Percentiles rank a stretch among this genome's conserved stretches.
phyloP scores from a whole-genome alignment of 2,797 vertebrate genomes.

The Poeciliopsis turneri region DNA sequence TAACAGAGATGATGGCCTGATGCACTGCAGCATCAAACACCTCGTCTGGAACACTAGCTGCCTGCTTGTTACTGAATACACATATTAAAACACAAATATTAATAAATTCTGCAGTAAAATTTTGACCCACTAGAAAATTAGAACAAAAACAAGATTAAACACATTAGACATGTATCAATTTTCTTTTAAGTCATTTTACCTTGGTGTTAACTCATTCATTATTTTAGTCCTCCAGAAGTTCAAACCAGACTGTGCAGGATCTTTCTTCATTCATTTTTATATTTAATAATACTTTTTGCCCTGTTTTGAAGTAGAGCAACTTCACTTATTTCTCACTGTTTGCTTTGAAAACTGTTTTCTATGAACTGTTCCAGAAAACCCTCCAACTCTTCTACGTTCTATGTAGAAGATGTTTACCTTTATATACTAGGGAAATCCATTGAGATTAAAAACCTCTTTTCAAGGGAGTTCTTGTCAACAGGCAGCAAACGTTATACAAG shows the following conservation, averaged over 20 bases:
- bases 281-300: not conserved
- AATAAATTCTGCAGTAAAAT: not conserved
- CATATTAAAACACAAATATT: not conserved
- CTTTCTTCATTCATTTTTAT: not conserved
- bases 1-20: conserved; percentile 75
- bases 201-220: not conserved
- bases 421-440: too few relatives aligned
- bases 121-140: not conserved
- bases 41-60: conserved; percentile 83
- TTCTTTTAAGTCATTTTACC: not conserved
- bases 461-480: too few relatives aligned
- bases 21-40: conserved; percentile 83
- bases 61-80: conserved; percentile 85
- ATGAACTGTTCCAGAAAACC: not conserved
- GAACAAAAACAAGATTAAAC: not conserved
- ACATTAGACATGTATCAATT: not conserved
- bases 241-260: not conserved
- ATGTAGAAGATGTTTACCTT: not conserved
- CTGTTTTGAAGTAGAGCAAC: not conserved
- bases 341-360: not conserved
- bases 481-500: too few relatives aligned
- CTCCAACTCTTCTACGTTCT: not conserved
- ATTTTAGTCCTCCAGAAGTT: not conserved
- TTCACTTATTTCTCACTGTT: not conserved
- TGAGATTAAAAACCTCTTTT: too few relatives aligned